Conservation (phyloP, 2,797 vertebrate species). For the Hyperoplus immaculatus region DNA sequence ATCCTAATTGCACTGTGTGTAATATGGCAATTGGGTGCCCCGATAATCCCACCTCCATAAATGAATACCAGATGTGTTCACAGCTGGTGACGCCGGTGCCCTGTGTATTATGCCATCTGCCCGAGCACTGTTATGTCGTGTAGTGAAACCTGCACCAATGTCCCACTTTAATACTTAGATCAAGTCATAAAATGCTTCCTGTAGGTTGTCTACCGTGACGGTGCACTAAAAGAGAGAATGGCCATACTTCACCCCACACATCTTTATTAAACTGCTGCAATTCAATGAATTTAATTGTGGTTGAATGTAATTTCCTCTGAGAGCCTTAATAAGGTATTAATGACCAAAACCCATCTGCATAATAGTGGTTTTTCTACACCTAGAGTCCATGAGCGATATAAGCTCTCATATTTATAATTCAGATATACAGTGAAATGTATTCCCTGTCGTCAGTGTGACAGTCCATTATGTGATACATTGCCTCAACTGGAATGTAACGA, state of each 20-base stretch:
- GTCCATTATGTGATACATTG: constrained; percentile 69
- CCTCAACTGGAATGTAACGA: constrained; percentile 77
- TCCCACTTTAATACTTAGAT: constrained; percentile 49
- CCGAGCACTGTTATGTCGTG: constrained; percentile 41
- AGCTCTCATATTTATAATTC: constrained; percentile 47
- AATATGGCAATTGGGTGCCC: constrained; percentile 36
- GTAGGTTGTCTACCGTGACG: constrained; percentile 39
- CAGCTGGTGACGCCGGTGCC: constrained; percentile 55
- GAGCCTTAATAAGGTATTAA: constrained; percentile 80
- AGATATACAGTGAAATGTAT: constrained; percentile 66
- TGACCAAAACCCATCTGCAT: constrained; percentile 77
- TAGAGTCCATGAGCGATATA: constrained; percentile 69
- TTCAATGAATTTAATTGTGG: constrained; percentile 62
- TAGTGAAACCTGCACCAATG: constrained; percentile 56
- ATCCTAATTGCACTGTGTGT: constrained; percentile 45
- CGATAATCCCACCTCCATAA: constrained; percentile 44
- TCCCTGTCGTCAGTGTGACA: constrained; percentile 41
- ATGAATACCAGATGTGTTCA: constrained; percentile 62
- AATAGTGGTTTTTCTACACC: constrained; percentile 50
- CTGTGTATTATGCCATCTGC: constrained; percentile 41
- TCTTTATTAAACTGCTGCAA: constrained; percentile 63
- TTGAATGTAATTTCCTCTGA: constrained; percentile 81
- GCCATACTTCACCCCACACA: constrained; percentile 56
- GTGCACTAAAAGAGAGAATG: constrained; percentile 53
- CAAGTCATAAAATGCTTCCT: constrained; percentile 57